phyloP scores from a whole-genome alignment of 2,888 invertebrate genomes.

The Griposia aprilina region DNA sequence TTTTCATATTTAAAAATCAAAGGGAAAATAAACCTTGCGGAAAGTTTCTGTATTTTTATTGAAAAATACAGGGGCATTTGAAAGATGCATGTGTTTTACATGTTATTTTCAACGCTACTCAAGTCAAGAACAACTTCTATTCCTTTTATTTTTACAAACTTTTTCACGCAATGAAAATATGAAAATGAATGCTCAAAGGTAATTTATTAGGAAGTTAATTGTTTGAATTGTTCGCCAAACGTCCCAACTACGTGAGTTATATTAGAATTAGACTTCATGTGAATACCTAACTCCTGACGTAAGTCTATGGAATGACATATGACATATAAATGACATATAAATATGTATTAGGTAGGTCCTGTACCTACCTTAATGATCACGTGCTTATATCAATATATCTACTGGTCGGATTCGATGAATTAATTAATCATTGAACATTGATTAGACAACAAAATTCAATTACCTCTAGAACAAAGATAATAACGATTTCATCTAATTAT shows the following conservation, averaged over 20 bases:
- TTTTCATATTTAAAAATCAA: too few relatives aligned
- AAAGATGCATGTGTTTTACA: too few relatives aligned
- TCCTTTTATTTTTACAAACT: slow-evolving; percentile 20
- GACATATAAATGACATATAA: too few relatives aligned
- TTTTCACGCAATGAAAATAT: slow-evolving; percentile 19
- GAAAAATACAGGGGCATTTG: too few relatives aligned
- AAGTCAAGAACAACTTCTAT: slow-evolving; percentile 19
- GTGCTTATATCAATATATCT: background rate
- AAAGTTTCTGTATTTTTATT: too few relatives aligned
- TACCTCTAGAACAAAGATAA: slow-evolving; percentile 10
- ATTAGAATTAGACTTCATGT: slow-evolving; percentile 31
- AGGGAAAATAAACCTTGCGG: too few relatives aligned
- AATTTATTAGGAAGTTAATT: slow-evolving; percentile 48
- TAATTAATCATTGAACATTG: background rate
- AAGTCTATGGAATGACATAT: background rate
- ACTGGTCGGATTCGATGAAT: background rate
- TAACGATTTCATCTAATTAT: slow-evolving; percentile 21
- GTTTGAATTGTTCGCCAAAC: slow-evolving; percentile 48
- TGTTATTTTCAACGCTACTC: too few relatives aligned
- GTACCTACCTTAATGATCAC: background rate
- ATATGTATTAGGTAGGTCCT: background rate
- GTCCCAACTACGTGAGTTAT: slow-evolving; percentile 28
- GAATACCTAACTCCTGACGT: background rate
- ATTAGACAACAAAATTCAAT: slow-evolving; percentile 6
- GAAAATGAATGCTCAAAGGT: slow-evolving; percentile 47